Evolutionary conservation across 2,113 vertebrate genomes (phyloP).

Genomic region (Protobothrops flavoviridis): DNA sequence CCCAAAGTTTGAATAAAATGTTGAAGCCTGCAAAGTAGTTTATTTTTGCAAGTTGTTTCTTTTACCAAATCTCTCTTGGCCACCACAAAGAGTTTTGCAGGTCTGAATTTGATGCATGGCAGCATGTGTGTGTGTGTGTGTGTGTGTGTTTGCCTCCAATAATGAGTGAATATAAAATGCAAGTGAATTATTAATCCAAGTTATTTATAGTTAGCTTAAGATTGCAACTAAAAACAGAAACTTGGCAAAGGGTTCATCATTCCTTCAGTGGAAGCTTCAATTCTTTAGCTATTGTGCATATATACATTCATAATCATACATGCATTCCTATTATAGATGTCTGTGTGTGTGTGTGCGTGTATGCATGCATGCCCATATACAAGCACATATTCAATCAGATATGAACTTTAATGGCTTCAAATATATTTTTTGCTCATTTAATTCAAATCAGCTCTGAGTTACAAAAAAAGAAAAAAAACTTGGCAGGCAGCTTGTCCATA

Average conservation of each 20-base stretch:
- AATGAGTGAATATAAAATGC: not conserved
- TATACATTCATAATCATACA: constrained; percentile 46
- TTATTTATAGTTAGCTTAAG: constrained; percentile 5
- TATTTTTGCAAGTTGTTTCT: not conserved
- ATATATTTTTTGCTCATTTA: constrained; percentile 67
- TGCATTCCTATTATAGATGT: constrained; percentile 52
- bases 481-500: constrained; percentile 64
- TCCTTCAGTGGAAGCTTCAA: constrained; percentile 37
- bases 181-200: not conserved
- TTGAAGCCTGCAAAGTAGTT: not conserved
- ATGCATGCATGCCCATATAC: too few relatives aligned
- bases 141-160: not conserved
- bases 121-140: not conserved
- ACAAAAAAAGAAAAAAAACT: constrained; percentile 41
- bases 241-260: not conserved
- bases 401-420: constrained; percentile 58
- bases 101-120: not conserved
- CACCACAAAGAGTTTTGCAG: not conserved
- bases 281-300: constrained; percentile 16
- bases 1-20: not conserved
- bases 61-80: not conserved
- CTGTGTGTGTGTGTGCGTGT: too few relatives aligned
- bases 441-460: constrained; percentile 63
- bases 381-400: constrained; percentile 24
- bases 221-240: not conserved